Percentiles rank a stretch among this genome's conserved stretches.
Evolutionary conservation across 2,113 vertebrate species (phyloP).

Genomic region (Eudorcas thomsonii): DNA sequence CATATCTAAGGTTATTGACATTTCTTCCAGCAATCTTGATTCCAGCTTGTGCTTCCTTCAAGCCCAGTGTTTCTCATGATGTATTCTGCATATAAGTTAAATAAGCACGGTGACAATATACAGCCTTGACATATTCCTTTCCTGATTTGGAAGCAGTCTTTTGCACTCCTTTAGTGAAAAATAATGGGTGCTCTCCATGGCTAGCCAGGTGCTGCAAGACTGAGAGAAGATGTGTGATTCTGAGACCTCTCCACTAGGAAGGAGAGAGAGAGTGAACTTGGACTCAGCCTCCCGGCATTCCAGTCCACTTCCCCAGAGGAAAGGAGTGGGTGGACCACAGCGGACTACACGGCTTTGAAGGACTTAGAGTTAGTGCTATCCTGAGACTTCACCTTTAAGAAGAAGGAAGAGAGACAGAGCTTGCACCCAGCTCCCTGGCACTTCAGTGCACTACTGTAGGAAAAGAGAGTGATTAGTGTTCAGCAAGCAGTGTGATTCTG

Average conservation of each 20-base stretch:
- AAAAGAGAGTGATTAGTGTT: neutral
- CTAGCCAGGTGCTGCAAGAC: neutral
- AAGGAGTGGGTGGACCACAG: neutral
- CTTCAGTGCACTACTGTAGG: neutral
- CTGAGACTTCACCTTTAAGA: neutral
- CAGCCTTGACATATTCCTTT: neutral
- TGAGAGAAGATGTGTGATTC: neutral
- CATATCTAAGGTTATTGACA: neutral
- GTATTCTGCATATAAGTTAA: neutral
- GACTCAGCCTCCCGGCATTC: neutral
- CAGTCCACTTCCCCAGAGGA: neutral
- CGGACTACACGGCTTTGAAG: neutral
- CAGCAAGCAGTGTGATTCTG: neutral
- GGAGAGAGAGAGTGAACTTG: neutral
- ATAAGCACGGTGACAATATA: neutral
- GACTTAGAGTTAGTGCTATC: neutral
- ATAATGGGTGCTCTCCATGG: neutral
- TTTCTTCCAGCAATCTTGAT: neutral
- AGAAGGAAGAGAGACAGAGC: neutral
- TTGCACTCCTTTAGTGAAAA: neutral
- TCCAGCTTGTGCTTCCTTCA: neutral
- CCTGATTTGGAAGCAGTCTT: neutral
- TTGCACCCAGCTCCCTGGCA: neutral
- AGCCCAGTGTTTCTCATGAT: neutral
- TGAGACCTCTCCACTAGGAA: neutral